A percentile compares a stretch with the other conserved stretches of the same genome.
phyloP scores from a whole-genome alignment of 2,888 invertebrate genomes.

The Abrostola tripartita region DNA sequence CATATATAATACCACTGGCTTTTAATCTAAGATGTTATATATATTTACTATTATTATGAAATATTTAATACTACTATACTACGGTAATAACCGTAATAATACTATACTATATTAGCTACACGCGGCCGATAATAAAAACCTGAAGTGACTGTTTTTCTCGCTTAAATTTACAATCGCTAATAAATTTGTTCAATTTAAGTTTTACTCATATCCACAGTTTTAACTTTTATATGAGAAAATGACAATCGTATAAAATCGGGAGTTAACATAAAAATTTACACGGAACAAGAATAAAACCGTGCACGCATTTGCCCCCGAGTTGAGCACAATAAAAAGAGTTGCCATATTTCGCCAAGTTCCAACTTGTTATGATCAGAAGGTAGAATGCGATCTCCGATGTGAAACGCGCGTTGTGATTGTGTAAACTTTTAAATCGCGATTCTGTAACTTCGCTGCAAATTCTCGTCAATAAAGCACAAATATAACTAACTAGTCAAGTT shows the following conservation, averaged over 20 bases:
- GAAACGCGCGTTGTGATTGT: conserved; percentile 67
- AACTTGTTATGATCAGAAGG: conserved; percentile 79
- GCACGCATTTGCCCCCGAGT: conserved; percentile 59
- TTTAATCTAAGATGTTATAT: too few relatives aligned
- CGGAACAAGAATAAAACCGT: conserved; percentile 70
- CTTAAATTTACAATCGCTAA: conserved; percentile 56
- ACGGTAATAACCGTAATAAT: too few relatives aligned
- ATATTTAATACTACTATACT: too few relatives aligned
- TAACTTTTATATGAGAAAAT: conserved; percentile 68
- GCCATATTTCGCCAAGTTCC: conserved; percentile 76
- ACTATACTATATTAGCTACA: too few relatives aligned
- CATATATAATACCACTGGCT: too few relatives aligned
- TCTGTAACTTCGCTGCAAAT: conserved; percentile 53
- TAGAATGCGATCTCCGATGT: conserved; percentile 62
- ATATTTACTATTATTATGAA: too few relatives aligned
- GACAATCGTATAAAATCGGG: conserved; percentile 67
- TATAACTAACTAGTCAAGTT: conserved; percentile 57
- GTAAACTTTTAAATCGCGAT: conserved; percentile 72
- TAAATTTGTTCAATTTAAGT: conserved; percentile 68
- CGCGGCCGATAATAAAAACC: conserved; percentile 20
- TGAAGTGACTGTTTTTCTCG: conserved; percentile 53
- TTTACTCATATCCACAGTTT: conserved; percentile 62
- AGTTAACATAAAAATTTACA: conserved; percentile 74
- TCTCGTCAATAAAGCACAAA: conserved; percentile 58
- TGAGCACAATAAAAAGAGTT: conserved; percentile 74